phyloP scores from a whole-genome alignment of 2,113 vertebrate genomes.

The Butorides virescens region DNA sequence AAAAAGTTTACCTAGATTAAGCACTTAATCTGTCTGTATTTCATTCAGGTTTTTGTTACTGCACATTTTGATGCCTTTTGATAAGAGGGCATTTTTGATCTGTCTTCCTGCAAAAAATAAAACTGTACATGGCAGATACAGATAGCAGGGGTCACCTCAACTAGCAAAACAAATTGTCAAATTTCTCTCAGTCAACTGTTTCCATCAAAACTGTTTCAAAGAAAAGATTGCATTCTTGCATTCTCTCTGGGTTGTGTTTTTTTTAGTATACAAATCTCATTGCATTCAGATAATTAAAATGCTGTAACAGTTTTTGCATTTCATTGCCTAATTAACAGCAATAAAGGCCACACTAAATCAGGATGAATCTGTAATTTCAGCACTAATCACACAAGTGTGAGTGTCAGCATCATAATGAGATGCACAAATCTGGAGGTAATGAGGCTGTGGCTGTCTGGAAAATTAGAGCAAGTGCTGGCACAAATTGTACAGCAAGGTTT shows the following conservation, averaged over 20 bases:
- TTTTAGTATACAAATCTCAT: constrained; percentile 26
- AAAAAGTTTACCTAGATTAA: neutral
- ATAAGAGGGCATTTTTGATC: neutral
- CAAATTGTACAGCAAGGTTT: constrained; percentile 58
- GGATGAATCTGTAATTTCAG: constrained; percentile 65
- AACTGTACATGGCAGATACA: neutral
- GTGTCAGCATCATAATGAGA: constrained; percentile 66
- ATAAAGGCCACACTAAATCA: constrained; percentile 69
- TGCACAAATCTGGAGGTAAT: constrained; percentile 72
- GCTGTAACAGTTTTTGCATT: constrained; percentile 64
- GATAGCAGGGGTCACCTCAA: neutral
- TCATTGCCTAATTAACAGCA: constrained; percentile 73
- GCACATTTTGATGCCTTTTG: neutral
- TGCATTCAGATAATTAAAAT: constrained; percentile 70
- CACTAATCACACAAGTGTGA: constrained; percentile 60
- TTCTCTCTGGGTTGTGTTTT: neutral
- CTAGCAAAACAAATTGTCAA: neutral
- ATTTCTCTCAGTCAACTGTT: neutral
- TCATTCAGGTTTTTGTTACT: neutral
- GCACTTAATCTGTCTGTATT: neutral
- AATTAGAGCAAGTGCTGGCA: constrained; percentile 48
- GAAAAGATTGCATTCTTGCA: neutral
- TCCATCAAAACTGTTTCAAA: neutral
- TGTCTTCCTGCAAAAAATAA: neutral
- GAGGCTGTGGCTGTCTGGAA: constrained; percentile 54